Percentiles rank a stretch among this genome's conserved stretches.
Conservation (phyloP, 2,888 invertebrate genomes). For the Conchocele bisecta region DNA sequence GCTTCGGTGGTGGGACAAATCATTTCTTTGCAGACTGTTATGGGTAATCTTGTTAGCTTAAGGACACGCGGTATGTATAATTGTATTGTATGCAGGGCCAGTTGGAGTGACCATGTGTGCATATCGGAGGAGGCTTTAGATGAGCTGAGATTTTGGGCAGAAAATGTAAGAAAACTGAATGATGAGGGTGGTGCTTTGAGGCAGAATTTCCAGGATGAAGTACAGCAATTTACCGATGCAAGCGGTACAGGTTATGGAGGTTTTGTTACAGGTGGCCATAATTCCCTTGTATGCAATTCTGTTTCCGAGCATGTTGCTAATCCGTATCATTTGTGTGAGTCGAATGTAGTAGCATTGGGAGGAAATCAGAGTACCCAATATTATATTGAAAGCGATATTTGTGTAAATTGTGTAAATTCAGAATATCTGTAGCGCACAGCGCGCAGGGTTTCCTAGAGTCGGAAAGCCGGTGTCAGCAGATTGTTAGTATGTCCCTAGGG, state of each 20-base stretch:
- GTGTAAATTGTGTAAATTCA: no score
- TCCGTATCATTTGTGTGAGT: no score
- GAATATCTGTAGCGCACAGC: background rate
- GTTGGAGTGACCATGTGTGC: constrained; percentile 17
- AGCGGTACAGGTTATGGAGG: constrained; percentile 10
- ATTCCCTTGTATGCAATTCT: no score
- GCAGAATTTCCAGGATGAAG: background rate
- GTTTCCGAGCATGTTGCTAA: no score
- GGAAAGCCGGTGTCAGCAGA: no score
- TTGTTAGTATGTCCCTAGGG: no score
- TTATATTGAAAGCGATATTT: no score
- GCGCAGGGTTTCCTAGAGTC: no score
- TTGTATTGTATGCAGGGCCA: constrained; percentile 21
- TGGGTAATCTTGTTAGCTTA: constrained; percentile 5
- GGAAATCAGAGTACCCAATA: no score
- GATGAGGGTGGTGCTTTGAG: background rate
- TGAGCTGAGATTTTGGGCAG: constrained; percentile 6
- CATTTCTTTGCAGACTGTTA: constrained; percentile 11
- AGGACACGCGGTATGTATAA: constrained; percentile 17
- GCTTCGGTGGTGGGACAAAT: constrained; percentile 14
- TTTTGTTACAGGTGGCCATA: no score
- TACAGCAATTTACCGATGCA: constrained; percentile 8
- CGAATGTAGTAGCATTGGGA: no score
- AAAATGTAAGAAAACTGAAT: constrained; percentile 1
- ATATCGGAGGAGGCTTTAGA: background rate